A percentile compares a stretch with the other conserved stretches of the same genome.
phyloP scores from a whole-genome alignment of 2,797 vertebrate genomes.

The Nannoperca australis region DNA sequence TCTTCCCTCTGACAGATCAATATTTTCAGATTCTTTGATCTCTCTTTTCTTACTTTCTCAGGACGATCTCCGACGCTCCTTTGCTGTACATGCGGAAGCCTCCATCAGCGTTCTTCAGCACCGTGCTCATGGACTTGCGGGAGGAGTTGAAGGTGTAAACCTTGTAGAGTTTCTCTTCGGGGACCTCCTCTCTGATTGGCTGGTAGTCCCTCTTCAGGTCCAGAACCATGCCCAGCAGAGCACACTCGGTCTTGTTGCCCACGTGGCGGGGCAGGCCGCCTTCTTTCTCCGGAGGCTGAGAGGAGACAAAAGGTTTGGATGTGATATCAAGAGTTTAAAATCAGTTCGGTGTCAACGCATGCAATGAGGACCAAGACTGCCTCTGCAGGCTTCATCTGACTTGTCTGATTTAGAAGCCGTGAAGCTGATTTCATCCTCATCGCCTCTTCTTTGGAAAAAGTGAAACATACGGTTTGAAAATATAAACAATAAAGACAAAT shows the following conservation, averaged over 20 bases:
- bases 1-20: background rate
- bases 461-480: too few species aligned
- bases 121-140: slow-evolving; percentile 98
- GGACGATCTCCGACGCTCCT: slow-evolving; percentile 95
- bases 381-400: background rate
- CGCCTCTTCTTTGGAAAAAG: too few species aligned
- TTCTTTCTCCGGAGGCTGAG: slow-evolving; percentile 94
- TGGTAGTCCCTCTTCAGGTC: slow-evolving; percentile 96
- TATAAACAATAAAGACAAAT: too few species aligned
- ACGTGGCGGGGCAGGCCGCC: slow-evolving; percentile 95
- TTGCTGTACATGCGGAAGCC: slow-evolving; percentile 99
- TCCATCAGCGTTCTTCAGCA: slow-evolving; percentile 87
- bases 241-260: slow-evolving; percentile 98
- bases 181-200: slow-evolving; percentile 92
- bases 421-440: too few species aligned
- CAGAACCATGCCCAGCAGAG: slow-evolving; percentile 92
- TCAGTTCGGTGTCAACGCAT: background rate
- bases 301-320: background rate
- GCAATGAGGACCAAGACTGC: background rate
- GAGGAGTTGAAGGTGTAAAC: slow-evolving; percentile 99
- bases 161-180: slow-evolving; percentile 96
- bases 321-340: background rate
- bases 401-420: background rate
- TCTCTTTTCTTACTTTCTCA: slow-evolving; percentile 89
- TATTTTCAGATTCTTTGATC: background rate